Percentiles rank a stretch among this genome's conserved stretches.
These are phyloP conservation scores for Porites cylindrica DNA, from an alignment of 92 coral and sea anemone species.

Conservation along the genomic window DNA sequence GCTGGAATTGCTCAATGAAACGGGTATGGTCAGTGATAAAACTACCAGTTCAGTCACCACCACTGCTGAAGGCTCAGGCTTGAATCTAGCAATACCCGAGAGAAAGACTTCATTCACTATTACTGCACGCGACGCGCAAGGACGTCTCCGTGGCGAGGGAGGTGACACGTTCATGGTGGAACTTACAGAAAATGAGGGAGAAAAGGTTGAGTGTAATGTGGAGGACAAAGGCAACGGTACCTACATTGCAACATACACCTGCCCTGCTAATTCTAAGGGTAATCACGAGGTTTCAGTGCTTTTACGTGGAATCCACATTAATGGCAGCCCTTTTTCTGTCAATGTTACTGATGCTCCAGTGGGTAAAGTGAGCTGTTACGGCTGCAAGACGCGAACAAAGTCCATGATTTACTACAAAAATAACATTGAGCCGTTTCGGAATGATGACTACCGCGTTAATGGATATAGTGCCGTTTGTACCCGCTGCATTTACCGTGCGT, in stretches of 20 bases:
- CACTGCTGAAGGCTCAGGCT: neutral
- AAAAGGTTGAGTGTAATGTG: neutral
- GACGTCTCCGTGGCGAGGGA: neutral
- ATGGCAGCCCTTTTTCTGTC: neutral
- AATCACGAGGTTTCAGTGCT: neutral
- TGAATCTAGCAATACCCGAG: neutral
- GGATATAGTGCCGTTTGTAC: conserved; percentile 9
- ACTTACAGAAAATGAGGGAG: neutral
- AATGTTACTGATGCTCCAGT: neutral
- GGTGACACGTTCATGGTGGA: neutral
- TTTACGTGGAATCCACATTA: conserved; percentile 5
- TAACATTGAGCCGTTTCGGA: neutral
- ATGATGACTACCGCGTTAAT: neutral
- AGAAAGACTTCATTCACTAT: neutral
- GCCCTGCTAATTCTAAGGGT: neutral
- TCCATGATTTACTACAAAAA: neutral
- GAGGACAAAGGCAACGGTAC: neutral
- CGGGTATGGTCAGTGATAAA: neutral
- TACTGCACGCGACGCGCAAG: neutral
- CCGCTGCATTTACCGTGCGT: neutral
- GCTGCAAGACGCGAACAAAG: neutral
- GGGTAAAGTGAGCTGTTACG: neutral
- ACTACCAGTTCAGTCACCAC: neutral
- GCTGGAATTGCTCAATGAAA: neutral
- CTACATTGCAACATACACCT: neutral